Base-by-base conservation (phyloP, 2,888 invertebrate genomes). In the Callosobruchus maculatus region DNA sequence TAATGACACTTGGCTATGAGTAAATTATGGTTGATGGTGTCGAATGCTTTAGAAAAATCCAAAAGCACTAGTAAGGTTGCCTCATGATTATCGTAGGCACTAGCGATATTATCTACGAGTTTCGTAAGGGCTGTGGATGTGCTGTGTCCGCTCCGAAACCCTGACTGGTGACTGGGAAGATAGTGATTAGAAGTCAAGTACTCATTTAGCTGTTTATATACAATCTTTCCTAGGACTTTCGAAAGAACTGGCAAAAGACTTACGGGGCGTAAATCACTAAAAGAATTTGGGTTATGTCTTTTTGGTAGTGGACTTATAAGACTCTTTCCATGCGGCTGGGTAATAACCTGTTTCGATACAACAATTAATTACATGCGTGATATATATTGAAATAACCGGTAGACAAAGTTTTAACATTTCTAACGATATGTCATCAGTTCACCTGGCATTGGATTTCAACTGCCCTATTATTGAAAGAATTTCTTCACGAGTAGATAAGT, bases 391-490 rank as follows among this genome's bases (percentile, higher is more conserved):
- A 49, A 31, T 26, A 2, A 9, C 22, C 21, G 73, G 73, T 13
- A 66, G 21, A 66, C 72, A 70, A 4, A 70, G 22, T 69, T 21
- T 68, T 0, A 74, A 18, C 72, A 74, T 74, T n/a, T 22, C 21
- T 21, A 70, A 18, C n/a, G 20, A 69, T 13, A 74, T 69, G 5
- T 30, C 30, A 26, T 74, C 69, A 21, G 18, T 9, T 20, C 71
- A 71, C 30, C 22, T 22, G 22, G 74, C 68, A 49, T 68, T 74
- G 18, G 74, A 74, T 66, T 71, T 74, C 49, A 74, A 26, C 9
- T 26, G 2, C 0, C 18, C 26, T 22, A 31, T 20, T 20, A 67
- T 21, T 67, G 66, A 26, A 21, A 68, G 20, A 7, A 73, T 26
- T 20, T 26, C 1, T 20, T 21, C 21, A 2, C 0, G 9, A 31